These are phyloP conservation scores for Lepidochitona cinerea DNA, from an alignment of 2,888 invertebrate species.

Conservation along the genomic window DNA sequence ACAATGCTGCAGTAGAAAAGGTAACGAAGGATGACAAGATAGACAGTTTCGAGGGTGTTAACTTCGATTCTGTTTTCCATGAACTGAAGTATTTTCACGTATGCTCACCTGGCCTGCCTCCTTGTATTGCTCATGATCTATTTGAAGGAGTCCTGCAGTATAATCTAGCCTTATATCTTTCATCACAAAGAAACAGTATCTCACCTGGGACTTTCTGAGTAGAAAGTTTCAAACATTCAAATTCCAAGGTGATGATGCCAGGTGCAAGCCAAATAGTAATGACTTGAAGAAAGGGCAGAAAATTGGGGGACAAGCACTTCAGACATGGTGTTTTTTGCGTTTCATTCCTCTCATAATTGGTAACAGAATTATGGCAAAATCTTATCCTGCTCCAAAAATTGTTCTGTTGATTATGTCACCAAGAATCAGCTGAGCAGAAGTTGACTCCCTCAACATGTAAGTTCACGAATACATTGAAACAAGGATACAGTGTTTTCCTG, in stretches of 20 bases:
- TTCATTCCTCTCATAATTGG: not conserved
- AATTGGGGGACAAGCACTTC: not conserved
- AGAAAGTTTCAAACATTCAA: not conserved
- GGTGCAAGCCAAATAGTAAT: not conserved
- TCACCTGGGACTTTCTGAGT: not conserved
- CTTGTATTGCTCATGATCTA: not conserved
- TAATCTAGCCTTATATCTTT: not conserved
- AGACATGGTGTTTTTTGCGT: not conserved
- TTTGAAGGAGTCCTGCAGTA: not conserved
- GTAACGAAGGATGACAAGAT: not conserved
- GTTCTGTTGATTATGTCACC: not conserved
- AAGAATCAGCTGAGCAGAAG: not conserved
- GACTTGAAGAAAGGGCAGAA: not conserved
- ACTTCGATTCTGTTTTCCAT: not conserved
- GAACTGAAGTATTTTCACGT: not conserved
- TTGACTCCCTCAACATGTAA: not conserved
- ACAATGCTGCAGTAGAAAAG: not conserved
- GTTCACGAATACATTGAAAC: not conserved
- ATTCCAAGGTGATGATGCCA: not conserved
- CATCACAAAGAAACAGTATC: not conserved
- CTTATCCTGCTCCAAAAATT: not conserved
- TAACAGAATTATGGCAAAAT: not conserved
- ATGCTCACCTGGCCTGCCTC: not conserved
- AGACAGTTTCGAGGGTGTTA: not conserved
- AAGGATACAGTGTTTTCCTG: not conserved